These are phyloP conservation scores for Torymus texanus DNA, from an alignment of 2,888 invertebrate species.

Conservation along the genomic window DNA sequence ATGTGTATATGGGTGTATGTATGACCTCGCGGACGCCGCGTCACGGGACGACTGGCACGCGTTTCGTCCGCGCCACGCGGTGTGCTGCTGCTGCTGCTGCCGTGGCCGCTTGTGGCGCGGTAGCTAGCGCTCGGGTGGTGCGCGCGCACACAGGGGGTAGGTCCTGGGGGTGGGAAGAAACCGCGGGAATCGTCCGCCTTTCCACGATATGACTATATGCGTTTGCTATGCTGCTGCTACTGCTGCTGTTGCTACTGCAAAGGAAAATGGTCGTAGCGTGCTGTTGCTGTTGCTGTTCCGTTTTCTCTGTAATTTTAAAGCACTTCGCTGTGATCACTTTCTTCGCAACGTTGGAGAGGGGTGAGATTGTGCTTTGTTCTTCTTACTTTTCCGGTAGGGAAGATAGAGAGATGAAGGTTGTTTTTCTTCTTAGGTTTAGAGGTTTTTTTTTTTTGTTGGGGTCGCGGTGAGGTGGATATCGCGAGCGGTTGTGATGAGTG, in stretches of 20 bases:
- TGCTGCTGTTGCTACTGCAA: too few relatives aligned
- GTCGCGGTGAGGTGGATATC: too few relatives aligned
- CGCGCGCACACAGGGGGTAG: slow-evolving; percentile 17
- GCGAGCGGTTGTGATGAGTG: too few relatives aligned
- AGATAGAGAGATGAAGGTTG: too few relatives aligned
- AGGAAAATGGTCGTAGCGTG: too few relatives aligned
- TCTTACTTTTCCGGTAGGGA: not conserved
- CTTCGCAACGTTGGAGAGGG: not conserved
- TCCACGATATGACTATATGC: too few relatives aligned
- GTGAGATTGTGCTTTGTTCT: not conserved
- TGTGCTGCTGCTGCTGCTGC: not conserved
- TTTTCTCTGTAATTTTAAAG: slow-evolving; percentile 20
- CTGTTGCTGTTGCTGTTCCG: too few relatives aligned
- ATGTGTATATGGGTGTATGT: not conserved
- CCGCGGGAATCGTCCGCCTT: slow-evolving; percentile 21
- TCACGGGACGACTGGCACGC: slow-evolving; percentile 38
- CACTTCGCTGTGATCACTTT: slow-evolving; percentile 39
- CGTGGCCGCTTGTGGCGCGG: not conserved
- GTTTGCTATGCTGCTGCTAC: too few relatives aligned
- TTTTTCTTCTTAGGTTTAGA: not conserved
- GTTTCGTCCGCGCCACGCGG: slow-evolving; percentile 9
- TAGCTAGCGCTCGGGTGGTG: not conserved
- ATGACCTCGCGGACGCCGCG: slow-evolving; percentile 42
- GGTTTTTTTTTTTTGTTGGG: too few relatives aligned
- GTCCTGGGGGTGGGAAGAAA: not conserved